phyloP scores from a whole-genome alignment of 2,113 vertebrate species.

The Genyomyrus donnyi region DNA sequence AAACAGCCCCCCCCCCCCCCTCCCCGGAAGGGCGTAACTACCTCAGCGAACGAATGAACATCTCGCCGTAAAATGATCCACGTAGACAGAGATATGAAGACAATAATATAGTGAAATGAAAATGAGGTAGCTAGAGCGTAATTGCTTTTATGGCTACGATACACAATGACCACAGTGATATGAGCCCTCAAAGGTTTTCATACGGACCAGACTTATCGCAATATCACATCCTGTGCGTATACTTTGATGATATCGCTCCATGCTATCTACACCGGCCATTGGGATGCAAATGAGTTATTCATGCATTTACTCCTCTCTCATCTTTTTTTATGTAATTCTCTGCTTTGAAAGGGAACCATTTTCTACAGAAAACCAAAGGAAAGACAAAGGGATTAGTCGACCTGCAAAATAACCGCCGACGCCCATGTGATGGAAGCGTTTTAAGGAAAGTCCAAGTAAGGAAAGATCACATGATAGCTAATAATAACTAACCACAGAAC shows the following conservation, averaged over 20 bases:
- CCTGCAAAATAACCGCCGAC: background rate
- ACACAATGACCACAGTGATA: background rate
- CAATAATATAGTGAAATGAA: slow-evolving; percentile 11
- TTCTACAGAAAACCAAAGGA: background rate
- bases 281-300: slow-evolving; percentile 5
- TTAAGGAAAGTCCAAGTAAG: background rate
- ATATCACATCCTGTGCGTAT: background rate
- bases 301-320: too few relatives aligned
- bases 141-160: slow-evolving; percentile 7
- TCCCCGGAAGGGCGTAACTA: background rate
- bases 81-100: slow-evolving; percentile 4
- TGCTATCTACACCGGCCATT: background rate
- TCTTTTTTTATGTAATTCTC: slow-evolving; percentile 1
- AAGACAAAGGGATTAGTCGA: background rate
- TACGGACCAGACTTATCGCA: background rate
- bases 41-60: background rate
- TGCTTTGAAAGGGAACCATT: background rate
- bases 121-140: background rate
- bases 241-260: slow-evolving; percentile 11
- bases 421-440: background rate
- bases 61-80: background rate
- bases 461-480: background rate
- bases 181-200: background rate
- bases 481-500: background rate
- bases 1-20: background rate